Base-by-base conservation (phyloP, 2,797 vertebrate genomes). In the Australoheros facetus region DNA sequence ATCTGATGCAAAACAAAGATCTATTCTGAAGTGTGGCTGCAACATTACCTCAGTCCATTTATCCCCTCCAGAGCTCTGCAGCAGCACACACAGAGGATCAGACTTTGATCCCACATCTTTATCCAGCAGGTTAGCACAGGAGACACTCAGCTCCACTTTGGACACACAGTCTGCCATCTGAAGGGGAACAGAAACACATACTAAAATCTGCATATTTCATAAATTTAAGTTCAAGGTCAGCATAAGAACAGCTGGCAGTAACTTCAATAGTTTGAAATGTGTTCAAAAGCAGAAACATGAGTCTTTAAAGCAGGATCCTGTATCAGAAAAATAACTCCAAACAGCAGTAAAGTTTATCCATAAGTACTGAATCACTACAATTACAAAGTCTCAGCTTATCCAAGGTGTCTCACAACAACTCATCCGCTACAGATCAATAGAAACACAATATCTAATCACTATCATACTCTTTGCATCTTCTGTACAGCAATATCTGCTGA, bases 111-210 rank as follows among this genome's bases (percentile, higher is more conserved):
- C 94, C 7, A 98, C 88, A 90, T 99, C 97, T 89, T 96, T 96
- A 90, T 98, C 97, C 87, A 98, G 94, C 56, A 99, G 97, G 87
- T 95, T 91, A 14, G 92, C 85, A 87, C 98, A 99, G 82, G 96
- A 96, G 85, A 98, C 78, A 1, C 94, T 94, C 74, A 98, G 95
- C 93, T 98, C 96, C 83, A 98, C 90, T 70, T 96, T 95, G 62
- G 95, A 91, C 84, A 98, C 93, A 19, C 97, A 99, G 13, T 94
- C 94, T 16, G 97, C 96, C 98, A 99, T 99, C 98, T 99, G 93
- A 48, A 73, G 75, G 55, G 37, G 30, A 37, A 5, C 4, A 81
- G 2, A 85, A 34, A 79, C 17, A 86, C 9, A 79, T 7, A 4
- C 11, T 26, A 34, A 23, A 12, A 69, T 12, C 48, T 75, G 60